Conservation (phyloP, 2,113 vertebrate genomes). For the Nothobranchius kuhntae region DNA sequence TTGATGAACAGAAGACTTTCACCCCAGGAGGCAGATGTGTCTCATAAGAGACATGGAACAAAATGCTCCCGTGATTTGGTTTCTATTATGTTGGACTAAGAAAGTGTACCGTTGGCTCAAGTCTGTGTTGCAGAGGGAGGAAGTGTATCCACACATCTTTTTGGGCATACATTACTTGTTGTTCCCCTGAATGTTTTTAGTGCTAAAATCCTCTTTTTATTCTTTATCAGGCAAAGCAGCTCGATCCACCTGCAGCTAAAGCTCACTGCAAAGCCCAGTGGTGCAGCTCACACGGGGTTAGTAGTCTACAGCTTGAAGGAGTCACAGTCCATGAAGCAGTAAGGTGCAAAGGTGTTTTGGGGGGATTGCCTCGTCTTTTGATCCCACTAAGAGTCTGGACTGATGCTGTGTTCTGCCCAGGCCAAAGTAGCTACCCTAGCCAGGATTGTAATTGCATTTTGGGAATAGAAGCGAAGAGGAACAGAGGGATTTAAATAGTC, state of each 20-base stretch:
- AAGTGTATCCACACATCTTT: conserved; percentile 21
- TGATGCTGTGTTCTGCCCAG: conserved; percentile 49
- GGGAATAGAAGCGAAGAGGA: conserved; percentile 65
- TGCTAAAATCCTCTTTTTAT: conserved; percentile 47
- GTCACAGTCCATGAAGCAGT: conserved; percentile 44
- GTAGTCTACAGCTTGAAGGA: conserved; percentile 34
- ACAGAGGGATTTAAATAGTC: conserved; percentile 64
- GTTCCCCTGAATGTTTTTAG: conserved; percentile 51
- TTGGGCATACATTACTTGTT: conserved; percentile 28
- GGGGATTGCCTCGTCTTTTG: conserved; percentile 29
- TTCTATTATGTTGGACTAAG: conserved; percentile 55
- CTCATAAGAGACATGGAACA: conserved; percentile 42
- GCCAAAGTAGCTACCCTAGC: conserved; percentile 53
- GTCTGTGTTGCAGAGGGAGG: conserved; percentile 48
- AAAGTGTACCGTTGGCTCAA: conserved; percentile 57
- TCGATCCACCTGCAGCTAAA: conserved; percentile 47
- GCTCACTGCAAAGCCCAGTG: conserved; percentile 26
- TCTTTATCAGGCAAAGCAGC: conserved; percentile 66
- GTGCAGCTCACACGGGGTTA: conserved; percentile 47
- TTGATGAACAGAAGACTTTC: conserved; percentile 12
- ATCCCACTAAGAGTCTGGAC: conserved; percentile 49
- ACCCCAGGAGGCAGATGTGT: conserved; percentile 37
- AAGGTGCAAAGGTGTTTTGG: conserved; percentile 45
- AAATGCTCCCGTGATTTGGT: conserved; percentile 65
- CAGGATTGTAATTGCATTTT: conserved; percentile 75